Base-by-base conservation (phyloP, 1,140 invertebrate species). In the Agrilus planipennis region DNA sequence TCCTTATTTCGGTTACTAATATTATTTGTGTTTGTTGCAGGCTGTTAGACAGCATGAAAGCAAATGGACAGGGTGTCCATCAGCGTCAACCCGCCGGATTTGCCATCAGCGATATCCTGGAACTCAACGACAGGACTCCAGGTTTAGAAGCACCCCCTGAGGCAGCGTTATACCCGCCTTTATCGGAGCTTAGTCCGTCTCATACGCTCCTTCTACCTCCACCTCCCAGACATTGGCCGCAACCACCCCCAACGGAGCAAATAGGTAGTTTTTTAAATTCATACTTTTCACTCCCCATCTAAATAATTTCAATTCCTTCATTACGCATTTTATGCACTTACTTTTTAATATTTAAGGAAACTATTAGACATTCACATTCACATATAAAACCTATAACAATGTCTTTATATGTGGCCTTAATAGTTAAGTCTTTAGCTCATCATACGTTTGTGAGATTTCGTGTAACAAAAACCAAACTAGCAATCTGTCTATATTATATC, bases 31-130 rank as follows among this genome's bases (percentile, higher is more conserved):
- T n/a, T 57, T 50, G 14, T 64, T 66, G 5, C 62, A 79, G 76
- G 39, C 62, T 79, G 20, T 54, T 79, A 54, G 75, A 79, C 51
- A 75, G 70, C 48, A 77, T 78, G 68, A 79, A 78, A 62, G 48
- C 45, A 14, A 55, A 45, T 18, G 55, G 51, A 36, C 23, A 27
- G 7, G 7, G 12, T 9, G 12, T 9, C 23, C 34, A 36, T n/a
- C 48, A 47, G 34, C 42, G 54, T 31, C 54, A 57, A 68, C 68
- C 21, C 60, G 72, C 71, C 1, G 67, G 73, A 18, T 78, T 78
- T 42, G 72, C 76, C 38, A 77, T 78, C 34, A 71, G 71, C 46
- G 76, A 78, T 51, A 77, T 78, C 42, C 50, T 78, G 27, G 73
- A 76, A 40, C 53, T 77, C 28, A 72, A 74, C 44, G 74, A 63